Evolutionary conservation across 2,888 invertebrate species (phyloP).

Genomic region (Morpho deidamia): DNA sequence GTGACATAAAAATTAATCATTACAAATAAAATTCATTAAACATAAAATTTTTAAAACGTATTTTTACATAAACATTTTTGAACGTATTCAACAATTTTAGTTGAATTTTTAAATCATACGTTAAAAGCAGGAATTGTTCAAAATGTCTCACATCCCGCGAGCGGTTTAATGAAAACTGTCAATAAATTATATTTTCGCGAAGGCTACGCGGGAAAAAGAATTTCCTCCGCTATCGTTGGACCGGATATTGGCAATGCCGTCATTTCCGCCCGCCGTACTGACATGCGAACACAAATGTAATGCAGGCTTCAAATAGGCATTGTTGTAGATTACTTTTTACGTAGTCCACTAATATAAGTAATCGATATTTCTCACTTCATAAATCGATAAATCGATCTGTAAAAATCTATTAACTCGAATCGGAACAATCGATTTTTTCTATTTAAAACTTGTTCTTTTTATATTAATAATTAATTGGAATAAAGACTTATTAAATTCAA

Average conservation of each 20-base stretch:
- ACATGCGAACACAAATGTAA: slow-evolving; percentile 27
- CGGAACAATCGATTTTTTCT: too few species aligned
- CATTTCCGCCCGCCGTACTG: slow-evolving; percentile 55
- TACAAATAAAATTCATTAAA: too few species aligned
- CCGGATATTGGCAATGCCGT: slow-evolving; percentile 62
- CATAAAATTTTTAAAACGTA: not conserved
- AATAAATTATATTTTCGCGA: slow-evolving; percentile 25
- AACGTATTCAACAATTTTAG: too few species aligned
- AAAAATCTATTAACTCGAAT: too few species aligned
- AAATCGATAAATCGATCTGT: too few species aligned
- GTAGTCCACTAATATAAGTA: too few species aligned
- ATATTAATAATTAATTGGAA: too few species aligned
- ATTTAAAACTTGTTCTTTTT: too few species aligned
- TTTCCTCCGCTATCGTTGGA: slow-evolving; percentile 25
- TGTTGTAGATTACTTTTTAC: not conserved
- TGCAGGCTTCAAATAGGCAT: slow-evolving; percentile 16
- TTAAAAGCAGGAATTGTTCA: not conserved
- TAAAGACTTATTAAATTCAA: too few species aligned
- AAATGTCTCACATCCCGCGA: slow-evolving; percentile 2
- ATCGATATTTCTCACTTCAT: too few species aligned
- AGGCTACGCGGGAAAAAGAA: slow-evolving; percentile 21
- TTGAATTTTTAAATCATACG: not conserved
- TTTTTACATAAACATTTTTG: not conserved
- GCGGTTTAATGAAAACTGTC: slow-evolving; percentile 25
- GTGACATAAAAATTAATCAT: too few species aligned